phyloP scores from a whole-genome alignment of 1,140 invertebrate genomes.

The Drosophila nigrodunni region DNA sequence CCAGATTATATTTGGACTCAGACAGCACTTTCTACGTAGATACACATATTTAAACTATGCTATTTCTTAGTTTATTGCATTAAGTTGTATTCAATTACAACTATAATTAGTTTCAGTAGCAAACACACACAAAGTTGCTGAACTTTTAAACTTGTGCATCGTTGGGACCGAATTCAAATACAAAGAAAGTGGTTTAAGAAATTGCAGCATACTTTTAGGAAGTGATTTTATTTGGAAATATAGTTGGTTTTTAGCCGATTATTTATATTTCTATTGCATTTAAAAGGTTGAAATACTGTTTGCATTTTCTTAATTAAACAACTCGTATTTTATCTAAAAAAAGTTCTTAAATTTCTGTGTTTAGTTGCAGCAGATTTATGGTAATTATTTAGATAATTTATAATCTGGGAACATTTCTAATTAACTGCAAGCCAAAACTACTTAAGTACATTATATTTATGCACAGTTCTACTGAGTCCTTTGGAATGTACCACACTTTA shows the following conservation, averaged over 20 bases:
- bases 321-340: too few relatives aligned
- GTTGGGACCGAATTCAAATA: not conserved
- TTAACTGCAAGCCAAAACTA: not conserved
- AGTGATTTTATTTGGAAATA: too few relatives aligned
- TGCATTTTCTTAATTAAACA: too few relatives aligned
- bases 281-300: too few relatives aligned
- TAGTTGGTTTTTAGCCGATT: too few relatives aligned
- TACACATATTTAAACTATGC: constrained; percentile 20
- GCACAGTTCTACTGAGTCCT: not conserved
- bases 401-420: not conserved
- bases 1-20: constrained; percentile 43
- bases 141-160: constrained; percentile 6
- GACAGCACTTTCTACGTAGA: constrained; percentile 2
- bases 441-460: not conserved
- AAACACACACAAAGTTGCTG: constrained; percentile 1
- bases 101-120: constrained; percentile 43
- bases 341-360: too few relatives aligned
- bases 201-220: constrained; percentile 32
- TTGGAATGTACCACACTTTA: not conserved
- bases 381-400: not conserved
- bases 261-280: too few relatives aligned
- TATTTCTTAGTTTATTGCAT: constrained; percentile 30
- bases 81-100: constrained; percentile 37
- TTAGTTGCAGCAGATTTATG: too few relatives aligned
- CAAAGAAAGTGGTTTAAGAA: constrained; percentile 5